Base-by-base conservation (phyloP, 2,113 vertebrate species). In the Syrmaticus mikado region DNA sequence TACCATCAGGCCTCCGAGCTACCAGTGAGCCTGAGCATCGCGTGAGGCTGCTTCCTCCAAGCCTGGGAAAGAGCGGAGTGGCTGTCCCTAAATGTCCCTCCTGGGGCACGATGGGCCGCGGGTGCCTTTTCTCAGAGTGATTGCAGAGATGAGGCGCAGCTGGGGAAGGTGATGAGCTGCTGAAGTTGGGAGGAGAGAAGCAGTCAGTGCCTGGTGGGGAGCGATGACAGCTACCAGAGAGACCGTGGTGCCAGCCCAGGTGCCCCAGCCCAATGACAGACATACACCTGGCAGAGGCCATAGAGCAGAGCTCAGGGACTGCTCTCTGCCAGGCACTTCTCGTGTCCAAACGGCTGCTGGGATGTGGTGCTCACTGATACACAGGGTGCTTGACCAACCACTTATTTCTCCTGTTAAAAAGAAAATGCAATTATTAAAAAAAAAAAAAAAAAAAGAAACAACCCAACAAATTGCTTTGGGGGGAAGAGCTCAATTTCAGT, bases 1-100 rank as follows among this genome's bases (percentile, higher is more conserved):
- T 84, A 68, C 94, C 90, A 75, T 55, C 93, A 80, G 94, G 77
- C 94, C 94, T 83, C 81, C 32, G 5, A 89, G 82, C 92, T 92
- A 81, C 74, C 90, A 80, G 93, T 9, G 28, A 93, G 93, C 82
- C 84, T 1, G 11, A 73, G 60, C 92, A 48, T 60, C 16, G 85
- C 85, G 21, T 12, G 17, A 75, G 92, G 91, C 27, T 30, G 20
- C 25, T 79, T 48, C 48, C 74, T 62, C 62, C 82, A 45, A 73
- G 55, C 20, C 17, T 57, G 4, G 58, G 36, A 64, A 14, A 32
- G 60, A 41, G 77, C 53, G 85, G 93, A 94, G 64, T 86, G 84
- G 36, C 5, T 7, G 32, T 8, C 20, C 43, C 73, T 41, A 34
- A 34, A 0, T 34, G 45, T n/a, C 66, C 76, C 85, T 21, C 46